These are phyloP conservation scores for Epinotia demarniana DNA, from an alignment of 2,888 invertebrate species.

Conservation along the genomic window DNA sequence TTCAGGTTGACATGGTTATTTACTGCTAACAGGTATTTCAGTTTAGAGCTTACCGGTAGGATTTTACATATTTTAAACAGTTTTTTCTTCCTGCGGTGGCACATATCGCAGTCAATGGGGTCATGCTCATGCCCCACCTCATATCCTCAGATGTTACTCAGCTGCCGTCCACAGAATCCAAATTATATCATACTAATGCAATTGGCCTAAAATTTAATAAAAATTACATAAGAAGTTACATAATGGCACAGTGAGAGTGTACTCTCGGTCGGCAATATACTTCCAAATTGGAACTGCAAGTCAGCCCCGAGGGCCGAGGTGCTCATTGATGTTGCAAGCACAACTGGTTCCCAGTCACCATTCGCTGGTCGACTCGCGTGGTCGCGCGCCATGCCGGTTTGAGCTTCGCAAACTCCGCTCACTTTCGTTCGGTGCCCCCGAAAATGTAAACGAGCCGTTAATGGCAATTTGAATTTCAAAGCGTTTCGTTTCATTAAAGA, in stretches of 20 bases:
- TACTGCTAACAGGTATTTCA: too few relatives aligned
- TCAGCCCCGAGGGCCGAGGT: conserved; percentile 42
- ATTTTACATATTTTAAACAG: too few relatives aligned
- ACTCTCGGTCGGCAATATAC: conserved; percentile 66
- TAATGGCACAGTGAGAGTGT: conserved; percentile 70
- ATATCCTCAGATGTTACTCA: not conserved
- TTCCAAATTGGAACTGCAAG: conserved; percentile 68
- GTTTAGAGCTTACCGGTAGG: too few relatives aligned
- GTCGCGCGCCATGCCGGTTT: conserved; percentile 61
- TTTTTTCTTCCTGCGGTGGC: too few relatives aligned
- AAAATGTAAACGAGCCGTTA: conserved; percentile 33
- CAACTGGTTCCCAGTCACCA: conserved; percentile 69
- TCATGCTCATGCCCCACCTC: not conserved
- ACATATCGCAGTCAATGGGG: not conserved
- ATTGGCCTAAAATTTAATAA: conserved; percentile 48
- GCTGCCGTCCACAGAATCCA: not conserved
- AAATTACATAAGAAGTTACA: conserved; percentile 71
- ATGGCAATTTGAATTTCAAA: conserved; percentile 20
- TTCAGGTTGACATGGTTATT: too few relatives aligned
- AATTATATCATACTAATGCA: conserved; percentile 1
- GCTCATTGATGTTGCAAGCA: conserved; percentile 54
- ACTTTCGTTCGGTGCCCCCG: conserved; percentile 26
- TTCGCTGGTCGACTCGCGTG: conserved; percentile 72
- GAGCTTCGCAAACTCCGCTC: conserved; percentile 18
- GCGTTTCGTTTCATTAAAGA: conserved; percentile 22